Conservation (phyloP, 2,797 vertebrate genomes). For the Enteromius thamalakanensis region DNA sequence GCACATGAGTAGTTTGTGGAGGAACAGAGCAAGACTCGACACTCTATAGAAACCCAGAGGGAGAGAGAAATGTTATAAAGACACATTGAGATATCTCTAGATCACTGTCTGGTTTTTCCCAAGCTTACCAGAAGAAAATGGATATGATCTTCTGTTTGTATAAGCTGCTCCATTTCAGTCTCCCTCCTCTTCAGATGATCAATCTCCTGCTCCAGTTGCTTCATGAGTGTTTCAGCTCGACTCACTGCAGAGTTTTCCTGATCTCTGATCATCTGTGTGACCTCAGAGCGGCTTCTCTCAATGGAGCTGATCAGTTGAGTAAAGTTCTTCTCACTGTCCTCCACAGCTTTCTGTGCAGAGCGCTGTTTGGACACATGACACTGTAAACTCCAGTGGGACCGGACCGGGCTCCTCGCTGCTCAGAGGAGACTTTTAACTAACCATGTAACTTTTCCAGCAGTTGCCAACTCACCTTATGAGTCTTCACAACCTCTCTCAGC, state of each 20-base stretch:
- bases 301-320: slow-evolving; percentile 35
- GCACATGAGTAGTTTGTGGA: neutral
- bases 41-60: neutral
- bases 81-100: neutral
- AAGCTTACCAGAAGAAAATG: slow-evolving; percentile 32
- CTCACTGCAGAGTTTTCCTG: slow-evolving; percentile 39
- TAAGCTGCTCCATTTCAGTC: slow-evolving; percentile 36
- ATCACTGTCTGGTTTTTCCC: neutral
- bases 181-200: slow-evolving; percentile 29
- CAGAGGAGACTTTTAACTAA: neutral
- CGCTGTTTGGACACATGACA: neutral
- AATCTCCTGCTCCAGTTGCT: slow-evolving; percentile 40
- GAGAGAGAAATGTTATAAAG: neutral
- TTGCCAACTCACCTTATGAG: neutral
- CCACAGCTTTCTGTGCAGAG: slow-evolving; percentile 21
- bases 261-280: slow-evolving; percentile 44
- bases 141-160: slow-evolving; percentile 28
- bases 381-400: neutral
- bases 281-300: slow-evolving; percentile 32
- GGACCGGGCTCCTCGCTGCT: neutral
- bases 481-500: slow-evolving; percentile 10
- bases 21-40: slow-evolving; percentile 15
- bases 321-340: slow-evolving; percentile 41
- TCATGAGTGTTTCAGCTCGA: slow-evolving; percentile 25
- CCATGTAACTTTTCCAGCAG: neutral